phyloP scores from a whole-genome alignment of 2,797 vertebrate genomes.

The Fratercula arctica region DNA sequence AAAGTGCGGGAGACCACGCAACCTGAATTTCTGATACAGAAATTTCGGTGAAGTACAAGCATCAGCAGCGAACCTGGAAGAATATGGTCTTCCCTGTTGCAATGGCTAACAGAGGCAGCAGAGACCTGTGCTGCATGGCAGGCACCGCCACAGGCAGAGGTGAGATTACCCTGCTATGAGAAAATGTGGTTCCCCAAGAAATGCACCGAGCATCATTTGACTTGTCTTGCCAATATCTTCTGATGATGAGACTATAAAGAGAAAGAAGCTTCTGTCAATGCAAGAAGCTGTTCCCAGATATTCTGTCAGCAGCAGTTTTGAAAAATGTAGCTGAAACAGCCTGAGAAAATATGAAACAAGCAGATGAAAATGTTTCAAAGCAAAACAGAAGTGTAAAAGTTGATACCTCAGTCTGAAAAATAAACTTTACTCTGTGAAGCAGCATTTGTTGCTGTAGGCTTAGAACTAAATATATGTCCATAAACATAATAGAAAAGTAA shows the following conservation, averaged over 20 bases:
- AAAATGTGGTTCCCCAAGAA: not conserved
- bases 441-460: not conserved
- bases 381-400: not conserved
- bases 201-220: not conserved
- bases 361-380: not conserved
- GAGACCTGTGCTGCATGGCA: not conserved
- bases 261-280: not conserved
- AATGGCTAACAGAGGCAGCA: not conserved
- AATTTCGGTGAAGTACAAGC: not conserved
- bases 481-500: not conserved
- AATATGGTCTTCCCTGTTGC: not conserved
- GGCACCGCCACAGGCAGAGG: fast-evolving
- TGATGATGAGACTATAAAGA: not conserved
- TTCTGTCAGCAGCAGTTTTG: not conserved
- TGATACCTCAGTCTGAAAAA: not conserved
- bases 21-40: not conserved
- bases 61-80: not conserved
- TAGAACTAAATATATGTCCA: not conserved
- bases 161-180: not conserved
- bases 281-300: not conserved
- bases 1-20: not conserved
- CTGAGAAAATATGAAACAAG: not conserved
- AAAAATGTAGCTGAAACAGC: not conserved
- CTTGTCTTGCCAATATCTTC: not conserved
- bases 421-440: not conserved